These are phyloP conservation scores for Asarcornis scutulata DNA, from an alignment of 2,113 vertebrate genomes.

Conservation along the genomic window DNA sequence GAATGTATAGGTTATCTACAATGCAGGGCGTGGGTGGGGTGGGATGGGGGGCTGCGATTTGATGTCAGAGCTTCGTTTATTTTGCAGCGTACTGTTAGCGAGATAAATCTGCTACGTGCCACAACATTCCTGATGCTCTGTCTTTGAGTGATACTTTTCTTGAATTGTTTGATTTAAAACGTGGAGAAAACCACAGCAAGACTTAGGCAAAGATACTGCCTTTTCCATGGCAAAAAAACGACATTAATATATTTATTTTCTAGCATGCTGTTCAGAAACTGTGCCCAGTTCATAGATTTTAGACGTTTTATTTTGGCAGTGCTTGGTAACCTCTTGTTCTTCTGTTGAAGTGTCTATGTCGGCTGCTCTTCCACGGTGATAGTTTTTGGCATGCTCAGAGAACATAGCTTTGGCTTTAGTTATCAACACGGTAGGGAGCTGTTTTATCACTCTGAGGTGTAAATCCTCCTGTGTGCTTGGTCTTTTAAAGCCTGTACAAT, in stretches of 20 bases:
- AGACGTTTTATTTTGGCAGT: slow-evolving; percentile 9
- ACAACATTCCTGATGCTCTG: slow-evolving; percentile 42
- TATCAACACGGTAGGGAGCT: neutral
- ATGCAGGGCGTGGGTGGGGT: slow-evolving; percentile 1
- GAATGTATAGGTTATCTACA: slow-evolving; percentile 70
- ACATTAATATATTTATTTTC: slow-evolving; percentile 26
- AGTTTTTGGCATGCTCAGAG: neutral
- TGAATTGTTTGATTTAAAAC: slow-evolving; percentile 8
- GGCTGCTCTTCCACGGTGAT: neutral
- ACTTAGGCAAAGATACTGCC: slow-evolving; percentile 19
- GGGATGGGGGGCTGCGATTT: slow-evolving; percentile 17
- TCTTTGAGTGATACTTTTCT: slow-evolving; percentile 40
- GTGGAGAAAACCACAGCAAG: neutral
- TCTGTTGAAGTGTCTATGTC: neutral
- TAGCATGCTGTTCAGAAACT: slow-evolving; percentile 52
- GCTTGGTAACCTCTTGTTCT: slow-evolving; percentile 15
- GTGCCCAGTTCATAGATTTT: slow-evolving; percentile 21
- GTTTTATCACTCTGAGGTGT: slow-evolving; percentile 24
- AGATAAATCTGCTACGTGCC: slow-evolving; percentile 63
- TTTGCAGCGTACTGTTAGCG: slow-evolving; percentile 68
- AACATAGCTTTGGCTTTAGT: slow-evolving; percentile 16
- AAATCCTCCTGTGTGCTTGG: slow-evolving; percentile 15
- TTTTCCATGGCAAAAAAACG: slow-evolving; percentile 23
- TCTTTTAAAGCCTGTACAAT: slow-evolving; percentile 16
- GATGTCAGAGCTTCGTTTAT: slow-evolving; percentile 55